phyloP scores from a whole-genome alignment of 1,140 invertebrate species.

The Pseudomyrmex cubaensis region DNA sequence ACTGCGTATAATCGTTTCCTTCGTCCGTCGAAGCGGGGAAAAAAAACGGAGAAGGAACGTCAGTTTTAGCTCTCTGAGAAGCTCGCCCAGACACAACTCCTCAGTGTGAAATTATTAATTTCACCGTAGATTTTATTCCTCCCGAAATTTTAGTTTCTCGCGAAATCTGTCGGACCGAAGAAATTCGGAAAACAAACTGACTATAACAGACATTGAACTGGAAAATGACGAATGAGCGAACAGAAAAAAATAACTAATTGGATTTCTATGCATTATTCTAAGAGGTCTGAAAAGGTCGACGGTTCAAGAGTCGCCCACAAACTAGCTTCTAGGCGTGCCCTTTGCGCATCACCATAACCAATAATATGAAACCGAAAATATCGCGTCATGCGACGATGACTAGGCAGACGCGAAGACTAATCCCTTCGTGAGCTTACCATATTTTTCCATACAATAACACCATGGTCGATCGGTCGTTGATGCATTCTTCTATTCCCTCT shows the following conservation, averaged over 20 bases:
- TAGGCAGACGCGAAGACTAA: constrained; percentile 68
- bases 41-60: constrained; percentile 40
- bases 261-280: too few species aligned
- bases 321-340: constrained; percentile 76
- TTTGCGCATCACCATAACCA: constrained; percentile 75
- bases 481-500: constrained; percentile 45
- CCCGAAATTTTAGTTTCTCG: too few species aligned
- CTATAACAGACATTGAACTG: too few species aligned
- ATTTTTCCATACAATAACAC: constrained; percentile 77
- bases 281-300: not conserved
- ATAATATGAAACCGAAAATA: constrained; percentile 72
- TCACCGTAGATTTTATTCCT: too few species aligned
- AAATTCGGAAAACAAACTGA: too few species aligned
- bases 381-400: constrained; percentile 71
- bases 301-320: constrained; percentile 14
- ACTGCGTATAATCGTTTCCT: not conserved
- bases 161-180: too few species aligned
- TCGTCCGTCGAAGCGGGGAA: not conserved
- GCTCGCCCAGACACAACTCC: too few species aligned
- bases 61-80: constrained; percentile 71
- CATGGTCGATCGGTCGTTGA: constrained; percentile 55
- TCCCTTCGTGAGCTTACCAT: constrained; percentile 75
- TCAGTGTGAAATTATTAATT: too few species aligned
- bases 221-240: too few species aligned
- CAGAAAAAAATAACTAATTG: too few species aligned